Percentiles rank a stretch among this genome's conserved stretches.
Evolutionary conservation across 2,797 vertebrate species (phyloP).

Genomic region (Brachyrhaphis roseni): DNA sequence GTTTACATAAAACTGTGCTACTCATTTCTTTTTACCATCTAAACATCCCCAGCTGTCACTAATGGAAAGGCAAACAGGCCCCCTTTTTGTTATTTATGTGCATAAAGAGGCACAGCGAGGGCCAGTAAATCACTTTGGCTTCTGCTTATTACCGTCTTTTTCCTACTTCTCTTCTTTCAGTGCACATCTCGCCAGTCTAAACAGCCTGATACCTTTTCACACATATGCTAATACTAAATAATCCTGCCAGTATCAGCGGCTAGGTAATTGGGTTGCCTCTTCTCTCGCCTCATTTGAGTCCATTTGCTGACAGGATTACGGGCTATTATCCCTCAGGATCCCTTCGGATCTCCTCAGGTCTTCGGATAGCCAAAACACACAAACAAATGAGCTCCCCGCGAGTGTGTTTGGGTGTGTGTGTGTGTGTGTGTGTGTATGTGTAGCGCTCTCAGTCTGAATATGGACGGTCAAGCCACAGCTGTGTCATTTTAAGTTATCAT

Average conservation of each 20-base stretch:
- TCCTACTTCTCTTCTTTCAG: conserved; percentile 66
- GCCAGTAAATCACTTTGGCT: conserved; percentile 59
- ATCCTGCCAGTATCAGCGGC: conserved; percentile 87
- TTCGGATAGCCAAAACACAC: conserved; percentile 74
- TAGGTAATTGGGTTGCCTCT: conserved; percentile 87
- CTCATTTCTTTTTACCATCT: conserved; percentile 47
- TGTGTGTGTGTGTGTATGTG: conserved; percentile 41
- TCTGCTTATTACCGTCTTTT: conserved; percentile 66
- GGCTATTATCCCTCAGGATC: conserved; percentile 77
- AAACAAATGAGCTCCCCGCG: conserved; percentile 61
- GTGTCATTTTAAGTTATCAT: conserved; percentile 78
- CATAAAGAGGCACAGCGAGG: conserved; percentile 49
- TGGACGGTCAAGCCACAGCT: conserved; percentile 68
- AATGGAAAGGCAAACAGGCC: conserved; percentile 61
- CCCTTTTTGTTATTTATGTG: conserved; percentile 36
- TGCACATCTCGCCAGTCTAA: conserved; percentile 65
- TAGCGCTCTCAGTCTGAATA: conserved; percentile 40
- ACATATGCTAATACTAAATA: conserved; percentile 84
- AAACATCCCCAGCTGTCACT: conserved; percentile 61
- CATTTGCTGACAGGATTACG: conserved; percentile 86
- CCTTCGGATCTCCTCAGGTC: conserved; percentile 74
- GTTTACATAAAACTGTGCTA: conserved; percentile 37
- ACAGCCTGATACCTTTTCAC: conserved; percentile 77
- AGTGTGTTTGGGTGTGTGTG: conserved; percentile 36
- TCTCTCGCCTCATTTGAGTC: conserved; percentile 81